Percentiles rank a stretch among this genome's conserved stretches.
Conservation (phyloP, 2,113 vertebrate species). For the Nestor notabilis region DNA sequence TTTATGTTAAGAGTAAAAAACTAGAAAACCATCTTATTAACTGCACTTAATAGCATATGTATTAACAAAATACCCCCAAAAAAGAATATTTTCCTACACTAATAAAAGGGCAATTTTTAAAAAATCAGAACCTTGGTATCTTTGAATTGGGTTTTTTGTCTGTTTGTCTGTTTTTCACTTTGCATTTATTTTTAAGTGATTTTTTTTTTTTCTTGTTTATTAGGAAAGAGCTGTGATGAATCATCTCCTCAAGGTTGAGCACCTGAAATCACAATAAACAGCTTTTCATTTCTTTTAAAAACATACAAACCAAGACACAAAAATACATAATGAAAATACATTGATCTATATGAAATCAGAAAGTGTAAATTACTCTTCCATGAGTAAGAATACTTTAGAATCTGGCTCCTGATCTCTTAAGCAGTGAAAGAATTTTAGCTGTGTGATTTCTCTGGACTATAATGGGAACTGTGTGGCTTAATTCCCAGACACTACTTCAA, state of each 20-base stretch:
- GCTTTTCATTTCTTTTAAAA: not conserved
- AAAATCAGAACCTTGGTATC: rapidly evolving
- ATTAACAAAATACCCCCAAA: not conserved
- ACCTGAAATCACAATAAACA: not conserved
- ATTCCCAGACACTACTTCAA: not conserved
- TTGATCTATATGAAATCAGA: not conserved
- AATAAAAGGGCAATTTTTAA: not conserved
- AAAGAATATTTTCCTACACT: not conserved
- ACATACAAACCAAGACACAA: not conserved
- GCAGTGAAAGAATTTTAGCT: not conserved
- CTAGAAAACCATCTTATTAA: not conserved
- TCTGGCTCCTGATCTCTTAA: not conserved
- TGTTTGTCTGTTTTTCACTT: not conserved
- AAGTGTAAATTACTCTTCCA: not conserved
- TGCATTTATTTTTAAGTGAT: not conserved
- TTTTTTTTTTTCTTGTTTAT: not conserved
- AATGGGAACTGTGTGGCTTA: not conserved
- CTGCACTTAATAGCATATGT: not conserved
- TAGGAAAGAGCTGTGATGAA: not conserved
- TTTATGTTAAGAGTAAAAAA: not conserved
- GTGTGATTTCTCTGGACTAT: not conserved
- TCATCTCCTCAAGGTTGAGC: not conserved
- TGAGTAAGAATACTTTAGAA: not conserved
- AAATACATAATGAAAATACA: not conserved
- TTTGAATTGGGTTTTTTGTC: not conserved